Evolutionary conservation across 2,888 invertebrate species (phyloP).

Genomic region (Volucella zonaria): DNA sequence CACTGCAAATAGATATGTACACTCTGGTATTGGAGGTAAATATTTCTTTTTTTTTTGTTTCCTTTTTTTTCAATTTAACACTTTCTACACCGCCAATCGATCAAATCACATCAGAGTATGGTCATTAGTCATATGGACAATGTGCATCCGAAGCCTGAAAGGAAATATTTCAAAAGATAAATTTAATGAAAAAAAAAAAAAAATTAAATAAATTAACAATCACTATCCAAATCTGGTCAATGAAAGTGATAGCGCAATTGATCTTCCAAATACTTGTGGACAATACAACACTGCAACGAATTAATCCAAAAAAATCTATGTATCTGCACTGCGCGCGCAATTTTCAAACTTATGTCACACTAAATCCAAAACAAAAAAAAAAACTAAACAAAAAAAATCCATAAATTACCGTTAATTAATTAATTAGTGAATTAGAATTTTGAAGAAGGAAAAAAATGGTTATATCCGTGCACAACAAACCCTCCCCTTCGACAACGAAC

Average conservation of each 20-base stretch:
- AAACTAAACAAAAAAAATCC: conserved; percentile 10
- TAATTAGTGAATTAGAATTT: conserved; percentile 11
- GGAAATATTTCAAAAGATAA: conserved; percentile 39
- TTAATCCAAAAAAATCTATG: background rate
- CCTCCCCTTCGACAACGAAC: conserved; percentile 23
- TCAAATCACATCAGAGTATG: conserved; percentile 63
- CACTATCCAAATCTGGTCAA: background rate
- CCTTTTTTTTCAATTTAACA: conserved; percentile 68
- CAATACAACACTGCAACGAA: conserved; percentile 11
- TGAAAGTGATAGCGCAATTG: conserved; percentile 34
- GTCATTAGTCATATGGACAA: conserved; percentile 65
- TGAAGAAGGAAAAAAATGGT: conserved; percentile 8
- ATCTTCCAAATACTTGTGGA: conserved; percentile 9
- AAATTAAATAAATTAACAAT: background rate
- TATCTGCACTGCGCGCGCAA: conserved; percentile 18
- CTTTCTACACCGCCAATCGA: conserved; percentile 71
- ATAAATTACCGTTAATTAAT: conserved; percentile 29
- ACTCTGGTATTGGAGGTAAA: too few relatives aligned
- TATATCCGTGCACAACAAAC: conserved; percentile 30
- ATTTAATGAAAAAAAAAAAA: conserved; percentile 27
- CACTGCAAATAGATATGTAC: conserved; percentile 17
- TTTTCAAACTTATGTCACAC: conserved; percentile 28
- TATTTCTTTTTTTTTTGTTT: conserved; percentile 28
- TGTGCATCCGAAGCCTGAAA: conserved; percentile 58
- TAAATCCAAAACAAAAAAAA: background rate